Conservation (phyloP, 2,113 vertebrate genomes). For the Macrotus californicus region DNA sequence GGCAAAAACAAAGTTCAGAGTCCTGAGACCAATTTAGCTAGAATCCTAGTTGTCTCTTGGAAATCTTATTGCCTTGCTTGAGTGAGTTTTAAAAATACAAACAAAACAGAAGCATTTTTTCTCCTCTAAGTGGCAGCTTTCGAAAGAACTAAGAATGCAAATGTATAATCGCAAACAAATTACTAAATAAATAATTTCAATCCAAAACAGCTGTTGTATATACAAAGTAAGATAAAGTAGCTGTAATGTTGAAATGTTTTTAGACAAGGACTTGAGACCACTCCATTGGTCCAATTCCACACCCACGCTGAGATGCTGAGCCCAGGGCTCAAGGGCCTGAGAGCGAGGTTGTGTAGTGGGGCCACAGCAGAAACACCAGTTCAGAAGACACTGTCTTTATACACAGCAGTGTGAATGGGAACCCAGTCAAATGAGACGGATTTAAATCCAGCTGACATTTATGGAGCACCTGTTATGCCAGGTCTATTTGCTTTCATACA, state of each 20-base stretch:
- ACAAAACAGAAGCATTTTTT: not conserved
- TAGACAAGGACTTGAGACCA: not conserved
- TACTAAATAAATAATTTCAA: conserved; percentile 27
- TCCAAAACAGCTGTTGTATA: not conserved
- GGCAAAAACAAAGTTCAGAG: not conserved
- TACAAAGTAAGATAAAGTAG: not conserved
- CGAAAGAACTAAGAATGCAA: conserved; percentile 19
- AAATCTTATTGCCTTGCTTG: not conserved
- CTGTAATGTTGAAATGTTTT: not conserved
- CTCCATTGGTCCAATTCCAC: not conserved
- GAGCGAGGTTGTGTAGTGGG: not conserved
- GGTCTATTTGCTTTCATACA: not conserved
- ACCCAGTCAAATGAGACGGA: not conserved
- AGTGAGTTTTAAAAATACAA: not conserved
- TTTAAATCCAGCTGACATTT: not conserved
- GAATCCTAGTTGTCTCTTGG: not conserved
- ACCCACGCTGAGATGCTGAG: not conserved
- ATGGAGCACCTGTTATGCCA: not conserved
- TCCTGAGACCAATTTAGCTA: not conserved
- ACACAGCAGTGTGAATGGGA: not conserved
- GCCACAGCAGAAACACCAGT: not conserved
- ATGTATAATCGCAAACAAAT: not conserved
- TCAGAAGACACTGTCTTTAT: not conserved
- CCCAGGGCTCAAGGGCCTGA: not conserved
- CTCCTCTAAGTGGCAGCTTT: not conserved